Percentiles rank a stretch among this genome's conserved stretches.
Evolutionary conservation across 1,140 invertebrate genomes (phyloP).

Genomic region (Drosophila azteca): DNA sequence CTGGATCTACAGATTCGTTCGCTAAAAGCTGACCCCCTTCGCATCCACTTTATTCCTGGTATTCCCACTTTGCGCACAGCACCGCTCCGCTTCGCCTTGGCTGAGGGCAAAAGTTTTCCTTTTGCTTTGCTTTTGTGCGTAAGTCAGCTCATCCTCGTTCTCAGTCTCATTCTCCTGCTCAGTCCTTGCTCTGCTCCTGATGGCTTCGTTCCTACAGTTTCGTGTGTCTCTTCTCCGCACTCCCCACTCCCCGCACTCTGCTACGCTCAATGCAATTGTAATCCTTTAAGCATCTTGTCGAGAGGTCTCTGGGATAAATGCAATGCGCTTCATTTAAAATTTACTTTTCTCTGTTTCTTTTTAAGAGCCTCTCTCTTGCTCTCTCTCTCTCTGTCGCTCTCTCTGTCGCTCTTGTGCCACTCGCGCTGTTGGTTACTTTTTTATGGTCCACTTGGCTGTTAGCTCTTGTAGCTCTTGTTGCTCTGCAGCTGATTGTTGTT

Average conservation of each 20-base stretch:
- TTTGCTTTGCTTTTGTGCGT: slow-evolving; percentile 32
- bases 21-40: not conserved
- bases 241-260: slow-evolving; percentile 4
- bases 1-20: no score
- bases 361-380: slow-evolving; percentile 42
- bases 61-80: not conserved
- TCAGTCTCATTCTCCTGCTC: not conserved
- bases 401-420: slow-evolving; percentile 30
- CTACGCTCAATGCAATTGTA: slow-evolving; percentile 61
- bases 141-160: slow-evolving; percentile 20
- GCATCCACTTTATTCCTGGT: not conserved
- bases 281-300: slow-evolving; percentile 72
- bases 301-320: slow-evolving; percentile 54
- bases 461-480: slow-evolving; percentile 22
- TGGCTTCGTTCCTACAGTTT: not conserved
- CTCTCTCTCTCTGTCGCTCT: slow-evolving; percentile 19
- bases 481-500: slow-evolving; percentile 64
- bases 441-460: slow-evolving; percentile 63
- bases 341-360: slow-evolving; percentile 44
- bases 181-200: slow-evolving; percentile 10
- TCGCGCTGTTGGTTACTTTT: slow-evolving; percentile 50
- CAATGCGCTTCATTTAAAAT: slow-evolving; percentile 75
- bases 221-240: not conserved
- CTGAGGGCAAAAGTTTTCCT: slow-evolving; percentile 31
- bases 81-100: not conserved